Conservation (phyloP, 2,797 vertebrate genomes). For the Chlorospingus semifuscus region DNA sequence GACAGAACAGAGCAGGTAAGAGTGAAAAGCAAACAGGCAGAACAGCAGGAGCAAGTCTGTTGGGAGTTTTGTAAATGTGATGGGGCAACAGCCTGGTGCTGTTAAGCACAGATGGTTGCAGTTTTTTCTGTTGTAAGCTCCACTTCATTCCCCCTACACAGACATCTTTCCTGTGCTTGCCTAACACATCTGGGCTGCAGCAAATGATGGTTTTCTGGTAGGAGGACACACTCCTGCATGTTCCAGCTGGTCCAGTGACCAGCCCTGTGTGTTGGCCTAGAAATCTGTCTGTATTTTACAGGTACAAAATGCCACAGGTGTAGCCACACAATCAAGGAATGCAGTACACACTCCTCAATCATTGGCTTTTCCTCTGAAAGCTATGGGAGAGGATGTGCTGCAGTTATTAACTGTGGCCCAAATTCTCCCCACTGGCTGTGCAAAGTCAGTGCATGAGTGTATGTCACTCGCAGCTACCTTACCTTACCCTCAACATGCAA, state of each 20-base stretch:
- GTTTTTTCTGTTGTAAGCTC: not conserved
- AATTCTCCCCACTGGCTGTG: not conserved
- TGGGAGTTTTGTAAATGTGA: not conserved
- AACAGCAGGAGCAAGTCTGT: not conserved
- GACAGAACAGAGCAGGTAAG: not conserved
- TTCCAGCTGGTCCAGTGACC: not conserved
- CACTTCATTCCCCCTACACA: not conserved
- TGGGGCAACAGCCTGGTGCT: not conserved
- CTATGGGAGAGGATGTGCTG: not conserved
- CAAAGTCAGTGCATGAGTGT: not conserved
- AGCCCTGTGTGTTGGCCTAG: not conserved
- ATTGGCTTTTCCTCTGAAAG: not conserved
- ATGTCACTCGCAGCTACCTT: not conserved
- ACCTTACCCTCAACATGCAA: not conserved
- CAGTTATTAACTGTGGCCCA: not conserved
- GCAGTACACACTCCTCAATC: not conserved
- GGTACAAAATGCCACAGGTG: fast-evolving
- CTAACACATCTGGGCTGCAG: fast-evolving
- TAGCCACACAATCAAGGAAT: not conserved
- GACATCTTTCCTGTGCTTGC: not conserved
- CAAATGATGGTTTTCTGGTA: not conserved
- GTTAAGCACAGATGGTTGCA: not conserved
- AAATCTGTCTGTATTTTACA: not conserved
- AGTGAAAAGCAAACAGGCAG: not conserved
- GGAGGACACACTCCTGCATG: fast-evolving